A percentile compares a stretch with the other conserved stretches of the same genome.
phyloP scores from a whole-genome alignment of 2,113 vertebrate genomes.

The Dasyprocta punctata region DNA sequence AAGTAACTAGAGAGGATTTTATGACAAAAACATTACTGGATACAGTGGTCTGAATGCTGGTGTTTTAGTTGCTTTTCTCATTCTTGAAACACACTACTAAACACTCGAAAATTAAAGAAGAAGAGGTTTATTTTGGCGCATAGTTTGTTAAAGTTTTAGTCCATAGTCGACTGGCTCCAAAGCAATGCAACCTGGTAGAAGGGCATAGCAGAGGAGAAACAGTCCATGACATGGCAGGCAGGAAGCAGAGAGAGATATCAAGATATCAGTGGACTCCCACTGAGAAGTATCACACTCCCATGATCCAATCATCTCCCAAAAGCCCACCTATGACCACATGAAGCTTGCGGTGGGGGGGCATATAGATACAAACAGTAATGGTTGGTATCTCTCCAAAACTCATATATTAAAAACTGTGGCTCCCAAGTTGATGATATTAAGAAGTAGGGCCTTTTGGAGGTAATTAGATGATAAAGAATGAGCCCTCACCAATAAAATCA shows the following conservation, averaged over 20 bases:
- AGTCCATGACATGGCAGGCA: neutral
- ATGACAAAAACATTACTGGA: neutral
- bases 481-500: neutral
- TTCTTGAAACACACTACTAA: neutral
- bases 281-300: neutral
- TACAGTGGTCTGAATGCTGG: neutral
- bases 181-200: neutral
- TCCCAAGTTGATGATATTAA: neutral
- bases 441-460: neutral
- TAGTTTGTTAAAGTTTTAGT: neutral
- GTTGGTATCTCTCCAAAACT: neutral
- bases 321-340: neutral
- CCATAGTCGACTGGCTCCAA: neutral
- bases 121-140: neutral
- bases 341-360: neutral
- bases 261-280: neutral
- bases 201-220: neutral
- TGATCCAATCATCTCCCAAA: neutral
- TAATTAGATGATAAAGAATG: neutral
- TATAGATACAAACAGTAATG: neutral
- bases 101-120: neutral
- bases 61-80: neutral
- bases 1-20: neutral
- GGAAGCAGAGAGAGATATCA: neutral
- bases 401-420: neutral